Evolutionary conservation across 2,888 invertebrate genomes (phyloP).

Genomic region (Ophion obscuratus): DNA sequence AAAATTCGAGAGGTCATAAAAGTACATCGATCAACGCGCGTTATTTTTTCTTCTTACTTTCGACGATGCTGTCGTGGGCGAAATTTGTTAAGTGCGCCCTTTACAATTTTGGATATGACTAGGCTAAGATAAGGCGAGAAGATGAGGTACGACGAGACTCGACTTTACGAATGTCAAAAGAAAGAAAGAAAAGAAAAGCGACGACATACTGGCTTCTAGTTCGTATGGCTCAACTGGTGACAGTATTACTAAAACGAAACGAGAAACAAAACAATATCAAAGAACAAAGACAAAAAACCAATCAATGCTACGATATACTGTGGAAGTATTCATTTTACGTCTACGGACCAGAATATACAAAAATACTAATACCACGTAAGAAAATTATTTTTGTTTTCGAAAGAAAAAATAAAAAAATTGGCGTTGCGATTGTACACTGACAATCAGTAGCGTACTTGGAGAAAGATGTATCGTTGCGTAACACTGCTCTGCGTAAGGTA

Average conservation of each 20-base stretch:
- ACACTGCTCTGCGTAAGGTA: neutral
- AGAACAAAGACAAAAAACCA: neutral
- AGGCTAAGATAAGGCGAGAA: neutral
- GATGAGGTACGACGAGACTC: conserved; percentile 1
- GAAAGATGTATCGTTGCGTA: conserved; percentile 22
- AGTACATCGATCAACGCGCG: conserved; percentile 21
- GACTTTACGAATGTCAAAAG: neutral
- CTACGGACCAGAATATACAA: conserved; percentile 32
- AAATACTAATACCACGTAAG: conserved; percentile 15
- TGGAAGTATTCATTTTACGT: conserved; percentile 51
- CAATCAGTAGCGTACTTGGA: conserved; percentile 61
- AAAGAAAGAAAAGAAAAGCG: neutral
- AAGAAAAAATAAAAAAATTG: conserved; percentile 24
- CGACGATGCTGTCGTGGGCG: neutral
- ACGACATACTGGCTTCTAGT: conserved; percentile 41
- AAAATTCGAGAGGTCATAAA: neutral
- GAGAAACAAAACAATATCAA: neutral
- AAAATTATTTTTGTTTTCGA: conserved; percentile 21
- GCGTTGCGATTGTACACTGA: conserved; percentile 60
- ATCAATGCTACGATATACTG: conserved; percentile 5
- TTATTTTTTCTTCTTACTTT: neutral
- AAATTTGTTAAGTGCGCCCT: neutral
- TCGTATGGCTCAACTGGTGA: conserved; percentile 47
- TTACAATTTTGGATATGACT: neutral
- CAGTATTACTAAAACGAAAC: conserved; percentile 52